A percentile compares a stretch with the other conserved stretches of the same genome.
These are phyloP conservation scores for Spisula solida DNA, from an alignment of 2,888 invertebrate genomes.

Conservation along the genomic window DNA sequence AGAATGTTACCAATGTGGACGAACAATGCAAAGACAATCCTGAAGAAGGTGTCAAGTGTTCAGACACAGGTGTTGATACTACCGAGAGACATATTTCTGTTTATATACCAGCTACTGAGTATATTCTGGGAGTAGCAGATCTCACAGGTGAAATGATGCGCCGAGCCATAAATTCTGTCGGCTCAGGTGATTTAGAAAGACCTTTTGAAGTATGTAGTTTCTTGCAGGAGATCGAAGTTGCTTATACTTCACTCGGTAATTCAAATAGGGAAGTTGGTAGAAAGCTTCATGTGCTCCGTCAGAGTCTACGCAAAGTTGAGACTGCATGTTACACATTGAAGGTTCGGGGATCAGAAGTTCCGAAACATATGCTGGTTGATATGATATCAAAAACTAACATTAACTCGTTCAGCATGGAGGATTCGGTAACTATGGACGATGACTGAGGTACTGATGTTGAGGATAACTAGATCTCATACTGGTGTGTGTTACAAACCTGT, in stretches of 20 bases:
- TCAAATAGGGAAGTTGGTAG: conserved; percentile 91
- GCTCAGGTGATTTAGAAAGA: conserved; percentile 86
- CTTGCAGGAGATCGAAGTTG: conserved; percentile 89
- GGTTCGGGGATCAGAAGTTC: conserved; percentile 94
- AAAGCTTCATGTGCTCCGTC: conserved; percentile 92
- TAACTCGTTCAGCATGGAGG: conserved; percentile 54
- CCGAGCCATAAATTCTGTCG: conserved; percentile 94
- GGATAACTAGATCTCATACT: background rate
- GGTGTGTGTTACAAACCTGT: background rate
- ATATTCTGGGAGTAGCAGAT: conserved; percentile 94
- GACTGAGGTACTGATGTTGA: background rate
- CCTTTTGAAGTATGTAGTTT: conserved; percentile 90
- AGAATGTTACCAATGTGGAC: background rate
- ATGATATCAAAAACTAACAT: conserved; percentile 82
- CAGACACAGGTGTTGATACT: background rate
- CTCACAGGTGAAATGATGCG: conserved; percentile 97
- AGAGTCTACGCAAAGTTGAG: conserved; percentile 94
- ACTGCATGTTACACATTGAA: conserved; percentile 93
- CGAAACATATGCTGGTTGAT: conserved; percentile 91
- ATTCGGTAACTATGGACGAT: conserved; percentile 50
- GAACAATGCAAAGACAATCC: background rate
- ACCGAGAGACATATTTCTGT: conserved; percentile 63
- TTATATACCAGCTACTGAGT: conserved; percentile 88
- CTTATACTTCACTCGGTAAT: conserved; percentile 89
- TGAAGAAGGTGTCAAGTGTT: conserved; percentile 17